Percentiles rank a stretch among this genome's conserved stretches.
These are phyloP conservation scores for Oscarella lobularis DNA, from an alignment of 37 sponge, comb jelly and placozoan genomes.

Conservation along the genomic window DNA sequence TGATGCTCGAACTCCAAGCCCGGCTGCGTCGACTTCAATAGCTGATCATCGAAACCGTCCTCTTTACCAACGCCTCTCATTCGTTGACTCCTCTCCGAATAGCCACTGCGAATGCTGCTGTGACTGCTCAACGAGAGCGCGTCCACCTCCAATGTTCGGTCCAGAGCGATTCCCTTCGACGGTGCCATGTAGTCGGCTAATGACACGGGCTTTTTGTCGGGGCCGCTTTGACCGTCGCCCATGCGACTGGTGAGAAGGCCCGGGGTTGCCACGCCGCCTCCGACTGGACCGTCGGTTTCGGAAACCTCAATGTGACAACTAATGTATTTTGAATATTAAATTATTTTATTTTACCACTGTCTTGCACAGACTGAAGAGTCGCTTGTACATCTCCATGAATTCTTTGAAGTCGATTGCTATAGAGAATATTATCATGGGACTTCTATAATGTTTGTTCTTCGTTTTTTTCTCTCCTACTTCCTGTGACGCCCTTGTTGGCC, in stretches of 20 bases:
- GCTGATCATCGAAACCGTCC: not conserved
- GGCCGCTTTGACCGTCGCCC: not conserved
- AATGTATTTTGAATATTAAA: too few species aligned
- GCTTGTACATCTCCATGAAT: not conserved
- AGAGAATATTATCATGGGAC: too few species aligned
- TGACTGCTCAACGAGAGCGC: not conserved
- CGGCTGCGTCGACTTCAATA: not conserved
- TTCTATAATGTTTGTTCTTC: too few species aligned
- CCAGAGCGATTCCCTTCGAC: not conserved
- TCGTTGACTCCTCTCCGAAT: not conserved
- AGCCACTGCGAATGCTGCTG: not conserved
- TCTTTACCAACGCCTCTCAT: not conserved
- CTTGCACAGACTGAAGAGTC: not conserved
- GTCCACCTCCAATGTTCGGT: not conserved
- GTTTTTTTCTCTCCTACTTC: too few species aligned
- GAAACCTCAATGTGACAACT: too few species aligned
- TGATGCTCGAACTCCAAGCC: not conserved
- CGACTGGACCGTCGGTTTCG: too few species aligned
- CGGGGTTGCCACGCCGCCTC: too few species aligned
- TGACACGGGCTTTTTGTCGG: not conserved
- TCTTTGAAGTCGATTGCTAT: not conserved
- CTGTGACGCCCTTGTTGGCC: not conserved
- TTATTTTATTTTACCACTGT: not conserved
- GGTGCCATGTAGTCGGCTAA: constrained; percentile 3
- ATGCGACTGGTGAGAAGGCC: too few species aligned